Evolutionary conservation across 2,888 invertebrate species (phyloP).

Genomic region (Liposcelis brunnea): DNA sequence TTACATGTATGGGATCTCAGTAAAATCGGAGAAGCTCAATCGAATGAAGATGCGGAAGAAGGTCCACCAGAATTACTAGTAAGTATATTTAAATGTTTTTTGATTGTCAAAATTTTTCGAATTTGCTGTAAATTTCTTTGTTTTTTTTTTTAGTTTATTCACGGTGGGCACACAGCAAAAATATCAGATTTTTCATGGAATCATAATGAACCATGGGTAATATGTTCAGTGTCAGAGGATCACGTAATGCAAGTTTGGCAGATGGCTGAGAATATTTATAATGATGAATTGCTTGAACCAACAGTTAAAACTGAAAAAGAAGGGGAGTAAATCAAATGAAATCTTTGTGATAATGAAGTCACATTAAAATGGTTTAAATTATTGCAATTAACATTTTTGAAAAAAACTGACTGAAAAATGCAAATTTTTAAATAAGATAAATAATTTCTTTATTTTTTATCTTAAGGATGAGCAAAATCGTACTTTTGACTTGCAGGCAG

Average conservation of each 20-base stretch:
- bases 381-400: no score
- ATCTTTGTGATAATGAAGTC: no score
- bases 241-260: constrained; percentile 99
- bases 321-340: no score
- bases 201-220: constrained; percentile 99
- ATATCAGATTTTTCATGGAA: constrained; percentile 99
- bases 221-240: constrained; percentile 98
- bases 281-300: constrained; percentile 92
- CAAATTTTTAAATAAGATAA: no score
- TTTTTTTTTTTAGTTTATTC: constrained; percentile 50
- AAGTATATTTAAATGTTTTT: constrained; percentile 14
- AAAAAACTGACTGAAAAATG: no score
- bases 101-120: no score
- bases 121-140: neutral
- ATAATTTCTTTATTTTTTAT: no score
- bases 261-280: constrained; percentile 99
- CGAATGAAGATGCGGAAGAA: constrained; percentile 95
- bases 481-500: no score
- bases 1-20: constrained; percentile 99
- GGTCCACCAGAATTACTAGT: constrained; percentile 88
- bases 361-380: no score
- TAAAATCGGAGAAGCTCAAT: constrained; percentile 98
- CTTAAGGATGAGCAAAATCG: no score
- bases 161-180: constrained; percentile 98
- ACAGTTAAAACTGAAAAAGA: constrained; percentile 36